A percentile compares a stretch with the other conserved stretches of the same genome.
Evolutionary conservation across 2,797 vertebrate species (phyloP).

Genomic region (Falco novaeseelandiae): DNA sequence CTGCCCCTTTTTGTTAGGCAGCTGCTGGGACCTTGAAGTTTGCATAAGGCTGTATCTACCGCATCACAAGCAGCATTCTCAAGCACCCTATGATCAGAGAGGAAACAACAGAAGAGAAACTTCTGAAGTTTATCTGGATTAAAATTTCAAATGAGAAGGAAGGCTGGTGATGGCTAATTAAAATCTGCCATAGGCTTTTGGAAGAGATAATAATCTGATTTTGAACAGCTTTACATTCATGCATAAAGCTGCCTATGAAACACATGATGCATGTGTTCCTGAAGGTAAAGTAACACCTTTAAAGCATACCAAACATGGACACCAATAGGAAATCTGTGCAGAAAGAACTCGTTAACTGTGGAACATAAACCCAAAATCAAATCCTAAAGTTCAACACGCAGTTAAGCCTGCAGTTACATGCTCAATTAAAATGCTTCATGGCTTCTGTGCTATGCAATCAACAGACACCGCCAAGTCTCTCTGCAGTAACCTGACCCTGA

Average conservation of each 20-base stretch:
- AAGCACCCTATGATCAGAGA: not conserved
- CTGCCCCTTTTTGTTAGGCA: not conserved
- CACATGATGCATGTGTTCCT: accelerated
- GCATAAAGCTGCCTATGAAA: not conserved
- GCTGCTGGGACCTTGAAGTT: not conserved
- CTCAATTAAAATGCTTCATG: not conserved
- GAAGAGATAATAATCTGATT: not conserved
- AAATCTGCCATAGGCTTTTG: not conserved
- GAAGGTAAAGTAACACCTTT: not conserved
- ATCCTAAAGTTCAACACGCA: not conserved
- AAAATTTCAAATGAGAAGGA: not conserved
- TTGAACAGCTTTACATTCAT: not conserved
- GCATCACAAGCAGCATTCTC: not conserved
- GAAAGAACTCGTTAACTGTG: not conserved
- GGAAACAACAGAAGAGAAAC: not conserved
- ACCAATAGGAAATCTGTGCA: not conserved
- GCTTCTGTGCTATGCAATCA: not conserved
- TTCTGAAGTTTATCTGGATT: not conserved
- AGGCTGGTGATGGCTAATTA: not conserved
- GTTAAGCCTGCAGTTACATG: not conserved
- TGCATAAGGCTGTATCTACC: accelerated
- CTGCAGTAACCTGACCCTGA: not conserved
- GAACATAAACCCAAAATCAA: not conserved
- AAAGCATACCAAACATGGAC: not conserved
- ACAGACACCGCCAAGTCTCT: not conserved